Evolutionary conservation across 2,888 invertebrate species (phyloP), one percentile per base, ranked within the genome.

Genomic region (Ditylenchus weischeri): DNA sequence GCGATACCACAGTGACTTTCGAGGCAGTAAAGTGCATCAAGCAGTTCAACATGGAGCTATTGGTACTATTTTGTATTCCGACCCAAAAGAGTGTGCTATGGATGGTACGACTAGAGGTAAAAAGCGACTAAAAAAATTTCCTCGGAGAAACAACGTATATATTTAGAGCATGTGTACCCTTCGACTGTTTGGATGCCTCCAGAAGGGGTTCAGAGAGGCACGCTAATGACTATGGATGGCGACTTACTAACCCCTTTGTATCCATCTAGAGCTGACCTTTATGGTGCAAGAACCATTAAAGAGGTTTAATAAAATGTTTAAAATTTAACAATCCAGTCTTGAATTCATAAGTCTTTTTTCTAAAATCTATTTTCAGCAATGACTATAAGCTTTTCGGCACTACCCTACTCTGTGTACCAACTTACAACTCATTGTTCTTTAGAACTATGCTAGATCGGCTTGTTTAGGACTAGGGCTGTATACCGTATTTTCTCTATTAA

Each of bases 201-300:
- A 0, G 81, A 84, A 48, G 86, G 84, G 15, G 85, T 85, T 7
- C 86, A 86, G 72, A 76, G 86, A 48, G 86, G 86, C n/a, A 58
- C 74, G 13, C 19, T 74, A 51, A 68, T 75, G 49, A 69, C 74
- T 1, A 74, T 73, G 5, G 74, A 81, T 65, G 87, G 87, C 4
- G 87, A 87, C 75, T 85, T 86, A 13, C 77, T 86, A 3, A 86
- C 86, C 4, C 86, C 86, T 0, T 83, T 84, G 3, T 86, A 86
- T 75, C 87, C 87, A 1, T 80, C 86, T 13, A 84, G 83, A 65
- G 83, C 85, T 83, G 81, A 78, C 74, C 66, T 81, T 13, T 77
- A 73, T 68, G 73, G 69, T 36, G 57, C 66, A 10, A 65, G 73
- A 57, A 83, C 76, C 49, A 66, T 75, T 19, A 72, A 74, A n/a